Evolutionary conservation across 2,888 invertebrate species (phyloP).

Genomic region (Metallyticus violacea): DNA sequence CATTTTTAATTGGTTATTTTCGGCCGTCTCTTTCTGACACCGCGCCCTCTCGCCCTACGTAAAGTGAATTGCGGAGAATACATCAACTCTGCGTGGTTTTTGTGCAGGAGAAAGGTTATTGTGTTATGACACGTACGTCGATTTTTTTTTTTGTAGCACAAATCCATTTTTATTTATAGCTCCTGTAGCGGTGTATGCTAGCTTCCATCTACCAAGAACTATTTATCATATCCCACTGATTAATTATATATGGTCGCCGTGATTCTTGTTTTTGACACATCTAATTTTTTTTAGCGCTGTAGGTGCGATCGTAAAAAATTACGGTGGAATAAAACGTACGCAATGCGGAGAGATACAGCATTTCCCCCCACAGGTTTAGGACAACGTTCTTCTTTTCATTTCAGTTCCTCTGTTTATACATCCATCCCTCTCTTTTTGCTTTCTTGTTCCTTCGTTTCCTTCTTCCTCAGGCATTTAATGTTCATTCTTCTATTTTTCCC

Average conservation of each 20-base stretch:
- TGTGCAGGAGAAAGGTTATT: not conserved
- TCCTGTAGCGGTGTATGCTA: too few species aligned
- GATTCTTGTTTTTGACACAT: not conserved
- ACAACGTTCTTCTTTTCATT: too few species aligned
- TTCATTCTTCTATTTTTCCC: too few species aligned
- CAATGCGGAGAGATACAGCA: too few species aligned
- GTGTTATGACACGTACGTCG: not conserved
- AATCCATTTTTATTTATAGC: not conserved
- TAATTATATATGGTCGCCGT: not conserved
- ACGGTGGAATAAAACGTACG: not conserved
- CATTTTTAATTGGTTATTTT: not conserved
- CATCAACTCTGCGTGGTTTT: too few species aligned
- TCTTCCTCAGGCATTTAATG: too few species aligned
- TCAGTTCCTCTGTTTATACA: too few species aligned
- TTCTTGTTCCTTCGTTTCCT: too few species aligned
- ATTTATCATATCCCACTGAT: not conserved
- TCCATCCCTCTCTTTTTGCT: too few species aligned
- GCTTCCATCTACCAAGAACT: not conserved
- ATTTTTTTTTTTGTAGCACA: not conserved
- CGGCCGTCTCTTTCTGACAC: not conserved
- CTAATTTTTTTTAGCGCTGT: not conserved
- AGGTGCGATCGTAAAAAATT: not conserved
- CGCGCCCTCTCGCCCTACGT: too few species aligned
- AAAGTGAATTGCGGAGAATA: too few species aligned
- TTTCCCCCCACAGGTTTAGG: too few species aligned